Percentiles rank a stretch among this genome's conserved stretches.
Conservation (phyloP, 2,113 vertebrate genomes). For the Nipponia nippon region DNA sequence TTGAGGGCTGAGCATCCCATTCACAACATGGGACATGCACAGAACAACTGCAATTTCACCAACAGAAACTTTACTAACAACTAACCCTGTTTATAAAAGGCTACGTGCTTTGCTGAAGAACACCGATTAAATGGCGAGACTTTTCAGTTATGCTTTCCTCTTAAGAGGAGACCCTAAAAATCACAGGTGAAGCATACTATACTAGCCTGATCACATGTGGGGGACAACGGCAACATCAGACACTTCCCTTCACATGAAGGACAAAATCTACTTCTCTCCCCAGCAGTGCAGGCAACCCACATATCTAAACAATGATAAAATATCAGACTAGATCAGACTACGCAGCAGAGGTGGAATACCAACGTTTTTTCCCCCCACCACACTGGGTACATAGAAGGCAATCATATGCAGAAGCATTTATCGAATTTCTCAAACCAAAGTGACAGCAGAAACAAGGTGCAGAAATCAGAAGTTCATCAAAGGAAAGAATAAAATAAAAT, state of each 20-base stretch:
- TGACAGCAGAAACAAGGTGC: background rate
- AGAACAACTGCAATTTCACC: background rate
- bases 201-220: background rate
- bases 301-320: background rate
- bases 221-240: background rate
- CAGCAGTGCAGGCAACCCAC: background rate
- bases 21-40: accelerated
- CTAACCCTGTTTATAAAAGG: background rate
- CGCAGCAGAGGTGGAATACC: background rate
- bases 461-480: background rate
- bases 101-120: background rate
- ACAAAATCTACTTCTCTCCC: background rate
- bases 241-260: background rate
- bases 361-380: background rate
- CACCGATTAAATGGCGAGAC: background rate
- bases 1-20: background rate
- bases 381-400: background rate
- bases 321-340: background rate
- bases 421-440: background rate
- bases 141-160: background rate
- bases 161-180: background rate
- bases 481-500: background rate
- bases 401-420: background rate
- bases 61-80: background rate
- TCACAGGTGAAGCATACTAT: background rate